Evolutionary conservation across 2,888 invertebrate species (phyloP).

Genomic region (Napeogenes sylphis): DNA sequence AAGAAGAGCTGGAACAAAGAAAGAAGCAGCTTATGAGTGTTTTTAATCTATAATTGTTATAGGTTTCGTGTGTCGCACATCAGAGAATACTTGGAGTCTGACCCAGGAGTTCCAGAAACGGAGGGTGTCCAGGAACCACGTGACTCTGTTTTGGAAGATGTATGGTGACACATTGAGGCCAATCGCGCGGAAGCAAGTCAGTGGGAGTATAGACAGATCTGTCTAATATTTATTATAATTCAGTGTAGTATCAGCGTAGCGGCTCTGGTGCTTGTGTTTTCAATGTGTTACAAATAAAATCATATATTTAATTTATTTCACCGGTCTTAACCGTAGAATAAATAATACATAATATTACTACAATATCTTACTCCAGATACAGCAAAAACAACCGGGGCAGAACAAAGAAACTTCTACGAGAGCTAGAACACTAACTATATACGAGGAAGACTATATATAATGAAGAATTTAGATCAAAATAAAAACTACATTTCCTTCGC

Average conservation of each 20-base stretch:
- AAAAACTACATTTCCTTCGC: neutral
- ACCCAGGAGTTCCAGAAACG: slow-evolving; percentile 36
- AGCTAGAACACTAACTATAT: neutral
- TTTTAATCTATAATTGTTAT: neutral
- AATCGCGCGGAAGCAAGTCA: slow-evolving; percentile 30
- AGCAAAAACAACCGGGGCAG: neutral
- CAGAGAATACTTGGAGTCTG: slow-evolving; percentile 44
- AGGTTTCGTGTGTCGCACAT: slow-evolving; percentile 43
- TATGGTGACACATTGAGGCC: slow-evolving; percentile 54
- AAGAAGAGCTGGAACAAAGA: neutral
- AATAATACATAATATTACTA: too few species aligned
- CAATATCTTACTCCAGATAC: neutral
- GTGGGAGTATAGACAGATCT: slow-evolving; percentile 6
- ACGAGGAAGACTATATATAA: neutral
- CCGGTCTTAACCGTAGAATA: too few species aligned
- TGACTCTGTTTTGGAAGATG: slow-evolving; percentile 53
- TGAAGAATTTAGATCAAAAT: neutral
- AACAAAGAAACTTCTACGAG: neutral
- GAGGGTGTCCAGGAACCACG: slow-evolving; percentile 43
- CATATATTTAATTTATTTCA: too few species aligned
- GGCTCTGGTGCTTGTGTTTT: too few species aligned
- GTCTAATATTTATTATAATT: too few species aligned
- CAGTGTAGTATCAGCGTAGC: too few species aligned
- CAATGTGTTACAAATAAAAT: too few species aligned
- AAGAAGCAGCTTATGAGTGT: too few species aligned